phyloP scores from a whole-genome alignment of 2,888 invertebrate genomes.

The Meliscaeva auricollis region DNA sequence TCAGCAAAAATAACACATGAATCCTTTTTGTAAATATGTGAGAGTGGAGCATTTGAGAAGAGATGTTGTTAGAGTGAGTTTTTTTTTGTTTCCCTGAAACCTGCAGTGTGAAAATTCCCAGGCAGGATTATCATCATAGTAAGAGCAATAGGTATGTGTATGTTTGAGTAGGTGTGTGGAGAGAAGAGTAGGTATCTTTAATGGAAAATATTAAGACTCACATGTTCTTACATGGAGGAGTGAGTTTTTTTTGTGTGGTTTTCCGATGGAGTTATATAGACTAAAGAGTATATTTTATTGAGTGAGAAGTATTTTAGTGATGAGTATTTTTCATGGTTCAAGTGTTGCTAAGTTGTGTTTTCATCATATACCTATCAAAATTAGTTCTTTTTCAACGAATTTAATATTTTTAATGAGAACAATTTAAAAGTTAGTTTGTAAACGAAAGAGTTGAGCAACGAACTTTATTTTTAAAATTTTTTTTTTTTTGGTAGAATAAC shows the following conservation, averaged over 20 bases:
- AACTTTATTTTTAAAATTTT: not conserved
- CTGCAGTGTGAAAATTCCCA: constrained; percentile 72
- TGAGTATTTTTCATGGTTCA: not conserved
- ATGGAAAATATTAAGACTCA: not conserved
- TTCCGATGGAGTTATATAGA: not conserved
- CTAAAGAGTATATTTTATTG: too few relatives aligned
- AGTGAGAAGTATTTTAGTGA: not conserved
- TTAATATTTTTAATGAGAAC: too few relatives aligned
- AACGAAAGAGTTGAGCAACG: not conserved
- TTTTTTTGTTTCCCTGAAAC: constrained; percentile 26
- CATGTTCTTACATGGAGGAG: not conserved
- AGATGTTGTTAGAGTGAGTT: not conserved
- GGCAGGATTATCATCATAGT: constrained; percentile 52
- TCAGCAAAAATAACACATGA: constrained; percentile 4
- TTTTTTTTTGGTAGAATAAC: not conserved
- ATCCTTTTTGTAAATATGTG: not conserved
- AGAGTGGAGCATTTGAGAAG: not conserved
- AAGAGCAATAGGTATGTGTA: not conserved
- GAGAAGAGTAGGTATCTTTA: not conserved
- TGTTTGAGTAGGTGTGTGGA: not conserved
- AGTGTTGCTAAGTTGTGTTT: not conserved
- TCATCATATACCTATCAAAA: not conserved
- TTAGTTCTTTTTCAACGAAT: too few relatives aligned
- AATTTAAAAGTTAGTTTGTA: too few relatives aligned
- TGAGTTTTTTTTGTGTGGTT: not conserved